A percentile compares a stretch with the other conserved stretches of the same genome.
phyloP scores from a whole-genome alignment of 2,797 vertebrate genomes.

The Vireo griseus region DNA sequence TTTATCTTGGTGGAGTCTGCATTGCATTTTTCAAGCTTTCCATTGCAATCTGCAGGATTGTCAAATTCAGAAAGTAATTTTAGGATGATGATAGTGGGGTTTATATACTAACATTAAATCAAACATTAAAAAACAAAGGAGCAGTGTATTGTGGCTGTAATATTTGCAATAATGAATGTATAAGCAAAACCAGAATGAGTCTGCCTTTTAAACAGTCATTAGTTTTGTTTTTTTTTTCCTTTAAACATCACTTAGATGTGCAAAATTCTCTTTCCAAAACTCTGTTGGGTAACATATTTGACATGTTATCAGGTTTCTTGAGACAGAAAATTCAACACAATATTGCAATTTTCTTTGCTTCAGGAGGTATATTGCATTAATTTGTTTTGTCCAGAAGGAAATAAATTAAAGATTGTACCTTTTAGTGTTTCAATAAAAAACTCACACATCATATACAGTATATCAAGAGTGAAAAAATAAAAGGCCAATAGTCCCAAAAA shows the following conservation, averaged over 20 bases:
- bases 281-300: neutral
- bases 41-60: neutral
- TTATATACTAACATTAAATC: constrained; percentile 6
- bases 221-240: neutral
- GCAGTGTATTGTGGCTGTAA: neutral
- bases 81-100: neutral
- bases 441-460: neutral
- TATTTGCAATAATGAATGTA: neutral
- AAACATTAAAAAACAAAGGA: constrained; percentile 10
- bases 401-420: neutral
- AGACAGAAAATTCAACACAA: neutral
- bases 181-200: neutral
- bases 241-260: neutral
- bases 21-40: neutral
- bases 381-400: neutral
- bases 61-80: constrained; percentile 25
- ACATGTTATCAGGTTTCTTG: neutral
- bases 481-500: neutral
- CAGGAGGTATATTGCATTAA: neutral
- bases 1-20: neutral
- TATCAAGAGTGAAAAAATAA: neutral
- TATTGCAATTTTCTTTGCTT: neutral
- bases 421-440: neutral
- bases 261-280: neutral
- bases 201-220: neutral